A percentile compares a stretch with the other conserved stretches of the same genome.
Conservation (phyloP, 2,113 vertebrate genomes). For the Entosphenus tridentatus region DNA sequence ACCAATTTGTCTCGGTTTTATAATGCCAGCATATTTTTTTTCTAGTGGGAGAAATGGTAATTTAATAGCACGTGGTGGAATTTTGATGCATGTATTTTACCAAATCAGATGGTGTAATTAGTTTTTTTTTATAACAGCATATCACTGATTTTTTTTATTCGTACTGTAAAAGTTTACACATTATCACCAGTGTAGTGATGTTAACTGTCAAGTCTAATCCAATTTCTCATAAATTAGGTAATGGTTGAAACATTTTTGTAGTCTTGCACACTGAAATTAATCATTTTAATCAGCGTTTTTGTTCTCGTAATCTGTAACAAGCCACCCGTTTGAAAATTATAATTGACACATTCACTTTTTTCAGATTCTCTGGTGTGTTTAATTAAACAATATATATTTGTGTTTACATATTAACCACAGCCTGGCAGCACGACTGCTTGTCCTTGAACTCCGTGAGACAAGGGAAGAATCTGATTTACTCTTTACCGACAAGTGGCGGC, state of each 20-base stretch:
- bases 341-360: neutral
- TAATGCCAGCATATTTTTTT: too few species aligned
- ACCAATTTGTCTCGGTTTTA: too few species aligned
- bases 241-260: neutral
- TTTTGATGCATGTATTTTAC: too few species aligned
- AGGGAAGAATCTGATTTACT: constrained; percentile 78
- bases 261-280: neutral
- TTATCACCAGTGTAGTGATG: neutral
- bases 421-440: constrained; percentile 78
- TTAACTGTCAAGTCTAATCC: too few species aligned
- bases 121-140: too few species aligned
- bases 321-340: neutral
- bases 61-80: too few species aligned
- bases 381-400: constrained; percentile 9
- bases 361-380: neutral
- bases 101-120: too few species aligned
- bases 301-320: neutral
- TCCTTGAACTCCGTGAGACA: constrained; percentile 45
- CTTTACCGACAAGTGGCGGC: constrained; percentile 72
- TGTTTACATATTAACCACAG: constrained; percentile 22
- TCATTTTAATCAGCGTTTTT: neutral
- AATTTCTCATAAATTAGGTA: too few species aligned
- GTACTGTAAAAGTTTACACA: neutral
- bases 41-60: too few species aligned
- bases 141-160: too few species aligned